phyloP scores from a whole-genome alignment of 2,113 vertebrate species.

The Camarhynchus parvulus region DNA sequence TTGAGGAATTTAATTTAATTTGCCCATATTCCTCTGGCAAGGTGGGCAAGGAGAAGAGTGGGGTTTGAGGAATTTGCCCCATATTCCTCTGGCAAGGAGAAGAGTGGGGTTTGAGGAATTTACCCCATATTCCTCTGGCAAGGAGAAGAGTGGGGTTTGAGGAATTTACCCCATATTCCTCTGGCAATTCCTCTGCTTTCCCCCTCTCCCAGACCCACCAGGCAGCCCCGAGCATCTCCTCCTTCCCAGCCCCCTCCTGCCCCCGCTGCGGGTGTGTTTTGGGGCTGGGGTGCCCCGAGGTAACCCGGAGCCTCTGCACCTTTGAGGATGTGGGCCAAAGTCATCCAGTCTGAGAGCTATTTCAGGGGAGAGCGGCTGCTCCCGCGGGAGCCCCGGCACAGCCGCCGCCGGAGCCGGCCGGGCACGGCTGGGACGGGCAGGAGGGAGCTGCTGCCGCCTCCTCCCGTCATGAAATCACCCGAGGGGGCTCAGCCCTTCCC shows the following conservation, averaged over 20 bases:
- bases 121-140: no score
- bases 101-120: no score
- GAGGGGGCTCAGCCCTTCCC: background rate
- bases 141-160: background rate
- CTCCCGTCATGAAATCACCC: background rate
- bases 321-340: conserved; percentile 70
- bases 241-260: background rate
- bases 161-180: background rate
- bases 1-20: no score
- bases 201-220: background rate
- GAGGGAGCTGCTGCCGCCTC: background rate
- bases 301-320: conserved; percentile 19
- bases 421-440: conserved; percentile 11
- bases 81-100: no score
- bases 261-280: fast-evolving
- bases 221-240: fast-evolving
- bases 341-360: conserved; percentile 55
- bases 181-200: fast-evolving
- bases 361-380: background rate
- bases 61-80: no score
- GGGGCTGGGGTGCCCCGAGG: background rate
- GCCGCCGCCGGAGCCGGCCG: background rate
- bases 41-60: no score
- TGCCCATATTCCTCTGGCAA: no score
- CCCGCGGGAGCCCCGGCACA: background rate